These are phyloP conservation scores for Diorhabda elongata DNA, from an alignment of 1,140 invertebrate species.

Conservation along the genomic window DNA sequence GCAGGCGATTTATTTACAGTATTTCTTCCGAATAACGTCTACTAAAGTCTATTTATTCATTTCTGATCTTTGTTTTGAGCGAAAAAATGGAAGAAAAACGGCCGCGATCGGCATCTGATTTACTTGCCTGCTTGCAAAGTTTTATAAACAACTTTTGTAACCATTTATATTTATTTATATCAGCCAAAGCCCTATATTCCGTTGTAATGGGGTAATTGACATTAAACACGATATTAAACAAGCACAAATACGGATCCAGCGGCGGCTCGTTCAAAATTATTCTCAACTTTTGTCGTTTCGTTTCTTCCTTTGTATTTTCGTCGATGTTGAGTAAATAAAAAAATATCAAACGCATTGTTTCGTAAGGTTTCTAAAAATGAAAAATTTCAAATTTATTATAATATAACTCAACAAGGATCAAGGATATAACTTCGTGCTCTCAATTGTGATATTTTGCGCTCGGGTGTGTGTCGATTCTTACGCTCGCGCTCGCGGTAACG, in stretches of 20 bases:
- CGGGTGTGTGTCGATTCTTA: too few relatives aligned
- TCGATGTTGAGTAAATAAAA: constrained; percentile 44
- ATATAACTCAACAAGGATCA: too few relatives aligned
- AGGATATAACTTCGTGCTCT: too few relatives aligned
- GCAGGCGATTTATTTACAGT: too few relatives aligned
- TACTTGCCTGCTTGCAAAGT: constrained; percentile 35
- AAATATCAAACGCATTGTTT: constrained; percentile 49
- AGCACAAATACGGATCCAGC: constrained; percentile 4
- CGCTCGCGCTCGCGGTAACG: too few relatives aligned
- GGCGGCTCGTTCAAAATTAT: not conserved
- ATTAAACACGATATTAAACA: constrained; percentile 52
- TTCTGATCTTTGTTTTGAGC: too few relatives aligned
- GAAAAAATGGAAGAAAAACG: too few relatives aligned
- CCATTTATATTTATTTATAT: constrained; percentile 40
- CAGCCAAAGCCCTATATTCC: constrained; percentile 37
- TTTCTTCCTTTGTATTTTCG: constrained; percentile 46
- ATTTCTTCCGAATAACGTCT: too few relatives aligned
- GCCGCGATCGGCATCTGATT: too few relatives aligned
- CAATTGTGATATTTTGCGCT: too few relatives aligned
- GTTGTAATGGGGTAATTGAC: constrained; percentile 49
- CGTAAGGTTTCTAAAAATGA: constrained; percentile 46
- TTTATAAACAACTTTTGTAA: constrained; percentile 47
- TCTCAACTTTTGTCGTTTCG: constrained; percentile 27
- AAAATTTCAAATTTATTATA: constrained; percentile 6
- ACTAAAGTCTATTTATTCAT: too few relatives aligned